These are phyloP conservation scores for Esox masquinongy DNA, from an alignment of 2,797 vertebrate genomes.

Conservation along the genomic window DNA sequence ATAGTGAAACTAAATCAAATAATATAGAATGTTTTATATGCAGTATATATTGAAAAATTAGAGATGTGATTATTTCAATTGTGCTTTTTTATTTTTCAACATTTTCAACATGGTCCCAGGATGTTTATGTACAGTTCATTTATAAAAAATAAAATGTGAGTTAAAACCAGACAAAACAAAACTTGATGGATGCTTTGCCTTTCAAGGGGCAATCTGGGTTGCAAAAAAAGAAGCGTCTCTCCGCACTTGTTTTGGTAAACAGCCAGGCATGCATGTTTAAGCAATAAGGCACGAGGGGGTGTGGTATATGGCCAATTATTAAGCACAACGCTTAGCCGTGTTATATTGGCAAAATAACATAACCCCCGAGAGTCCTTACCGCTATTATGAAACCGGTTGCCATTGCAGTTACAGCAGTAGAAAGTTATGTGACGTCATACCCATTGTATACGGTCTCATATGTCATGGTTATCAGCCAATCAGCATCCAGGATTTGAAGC, in stretches of 20 bases:
- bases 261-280: neutral
- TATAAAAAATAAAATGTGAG: slow-evolving; percentile 57
- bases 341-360: too few relatives aligned
- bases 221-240: neutral
- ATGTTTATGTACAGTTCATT: slow-evolving; percentile 57
- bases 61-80: slow-evolving; percentile 61
- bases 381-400: too few relatives aligned
- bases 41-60: slow-evolving; percentile 42
- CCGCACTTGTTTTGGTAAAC: neutral
- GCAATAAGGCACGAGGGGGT: too few relatives aligned
- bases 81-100: slow-evolving; percentile 59
- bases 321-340: too few relatives aligned
- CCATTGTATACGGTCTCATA: too few relatives aligned
- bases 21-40: slow-evolving; percentile 30
- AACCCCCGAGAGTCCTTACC: too few relatives aligned
- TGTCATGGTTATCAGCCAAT: too few relatives aligned
- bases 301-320: too few relatives aligned
- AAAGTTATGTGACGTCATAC: too few relatives aligned
- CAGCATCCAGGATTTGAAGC: too few relatives aligned
- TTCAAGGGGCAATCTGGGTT: neutral
- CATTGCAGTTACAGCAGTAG: too few relatives aligned
- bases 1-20: slow-evolving; percentile 26
- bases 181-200: neutral
- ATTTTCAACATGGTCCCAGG: slow-evolving; percentile 48
- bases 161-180: neutral